Percentiles rank a stretch among this genome's conserved stretches.
Conservation (phyloP, 2,113 vertebrate species). For the Lepisosteus oculatus region DNA sequence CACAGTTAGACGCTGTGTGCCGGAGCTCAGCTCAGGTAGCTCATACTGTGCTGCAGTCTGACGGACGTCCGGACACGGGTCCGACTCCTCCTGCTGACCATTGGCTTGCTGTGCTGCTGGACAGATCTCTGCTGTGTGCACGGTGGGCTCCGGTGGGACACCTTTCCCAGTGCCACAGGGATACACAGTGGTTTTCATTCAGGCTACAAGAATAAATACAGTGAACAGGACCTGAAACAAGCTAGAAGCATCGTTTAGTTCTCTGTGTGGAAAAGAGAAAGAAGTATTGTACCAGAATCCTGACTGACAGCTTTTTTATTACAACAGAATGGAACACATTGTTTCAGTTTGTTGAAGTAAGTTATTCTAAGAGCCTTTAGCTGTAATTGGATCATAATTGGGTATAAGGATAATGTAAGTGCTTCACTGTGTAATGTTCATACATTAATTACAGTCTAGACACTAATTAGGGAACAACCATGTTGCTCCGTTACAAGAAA, state of each 20-base stretch:
- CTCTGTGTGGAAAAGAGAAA: background rate
- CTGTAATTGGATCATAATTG: slow-evolving; percentile 31
- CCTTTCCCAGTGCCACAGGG: background rate
- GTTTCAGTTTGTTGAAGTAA: background rate
- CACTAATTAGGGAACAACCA: slow-evolving; percentile 43
- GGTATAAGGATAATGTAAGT: slow-evolving; percentile 32
- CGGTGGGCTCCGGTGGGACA: background rate
- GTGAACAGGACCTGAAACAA: no score
- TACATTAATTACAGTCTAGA: slow-evolving; percentile 39
- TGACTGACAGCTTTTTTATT: background rate
- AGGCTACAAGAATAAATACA: no score
- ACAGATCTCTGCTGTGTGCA: no score
- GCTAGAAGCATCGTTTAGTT: background rate
- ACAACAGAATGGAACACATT: background rate
- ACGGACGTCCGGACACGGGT: no score
- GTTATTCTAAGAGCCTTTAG: background rate
- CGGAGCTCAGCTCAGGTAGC: no score
- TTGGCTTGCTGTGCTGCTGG: no score
- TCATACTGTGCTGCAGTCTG: no score
- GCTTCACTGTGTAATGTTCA: slow-evolving; percentile 39
- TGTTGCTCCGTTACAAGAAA: slow-evolving; percentile 30
- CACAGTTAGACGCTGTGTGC: no score
- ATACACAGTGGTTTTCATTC: no score
- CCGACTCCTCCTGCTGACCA: no score
- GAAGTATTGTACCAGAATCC: background rate